Base-by-base conservation (phyloP, 2,113 vertebrate species). In the Nyctibius bracteatus region DNA sequence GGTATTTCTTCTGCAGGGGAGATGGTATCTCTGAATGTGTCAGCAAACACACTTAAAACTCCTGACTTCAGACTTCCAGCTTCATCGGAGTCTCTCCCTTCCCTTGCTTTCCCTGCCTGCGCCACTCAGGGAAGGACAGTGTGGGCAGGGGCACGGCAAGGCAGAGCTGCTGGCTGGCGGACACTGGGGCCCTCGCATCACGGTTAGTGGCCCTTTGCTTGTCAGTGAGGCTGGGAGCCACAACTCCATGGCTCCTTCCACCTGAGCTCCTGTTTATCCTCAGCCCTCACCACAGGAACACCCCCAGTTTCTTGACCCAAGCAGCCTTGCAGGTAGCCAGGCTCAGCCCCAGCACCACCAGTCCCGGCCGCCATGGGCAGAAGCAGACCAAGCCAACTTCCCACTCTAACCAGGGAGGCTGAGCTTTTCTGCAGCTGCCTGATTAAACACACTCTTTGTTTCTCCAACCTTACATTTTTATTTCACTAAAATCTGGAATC, bases 11-110 rank as follows among this genome's bases (percentile, higher is more conserved):
- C 57, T 82, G 14, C 28, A 63, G 22, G 12, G 43, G 8, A 67
- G 44, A 15, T 51, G 1, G 1, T 2, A 1, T 14, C n/a, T 75
- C 79, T 1, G 2, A 51, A 17, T 37, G 31, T 4, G 28, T 37
- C 28, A 58, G n/a, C 37, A 73, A 74, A 77, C n/a, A 2, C 6
- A 17, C 12, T 71, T 74, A 31, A 3, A 3, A 35, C 10, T 74
- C 10, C 58, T 81, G 61, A n/a, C n/a, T 44, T 58, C 47, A 66
- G 43, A 62, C 14, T 94, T 92, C 17, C 61, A 88, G 20, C 28
- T 81, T 61, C 33, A 49, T 28, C 28, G 51, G 62, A 52, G 33
- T 57, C 30, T 57, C 24, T 90, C 30, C 30, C 51, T 84, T 70
- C 19, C 55, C 33, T 21, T 57, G 51, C 22, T 4, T 3, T 23